Evolutionary conservation across 1,140 invertebrate genomes (phyloP).

Genomic region (Penaeus vannamei): DNA sequence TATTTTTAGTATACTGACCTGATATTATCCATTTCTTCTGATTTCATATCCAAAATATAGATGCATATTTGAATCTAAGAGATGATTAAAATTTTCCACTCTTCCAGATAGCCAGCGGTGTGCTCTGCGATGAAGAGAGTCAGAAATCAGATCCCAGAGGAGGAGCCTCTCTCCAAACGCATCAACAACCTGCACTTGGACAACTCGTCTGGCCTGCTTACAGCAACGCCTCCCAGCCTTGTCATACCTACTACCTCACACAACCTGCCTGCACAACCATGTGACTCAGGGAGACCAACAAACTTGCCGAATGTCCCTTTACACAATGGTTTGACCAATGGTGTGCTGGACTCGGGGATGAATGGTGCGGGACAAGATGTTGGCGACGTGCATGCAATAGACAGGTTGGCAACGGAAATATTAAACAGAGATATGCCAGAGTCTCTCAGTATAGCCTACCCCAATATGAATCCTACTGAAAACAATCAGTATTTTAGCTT

Average conservation of each 20-base stretch:
- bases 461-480: conserved; percentile 51
- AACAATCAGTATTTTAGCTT: conserved; percentile 59
- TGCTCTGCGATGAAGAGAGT: conserved; percentile 43
- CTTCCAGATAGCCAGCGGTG: too few species aligned
- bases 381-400: not conserved
- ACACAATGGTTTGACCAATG: conserved; percentile 26
- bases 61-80: too few species aligned
- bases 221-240: conserved; percentile 17
- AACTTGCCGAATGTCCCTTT: not conserved
- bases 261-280: not conserved
- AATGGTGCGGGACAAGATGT: not conserved
- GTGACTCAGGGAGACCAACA: conserved; percentile 5
- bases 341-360: not conserved
- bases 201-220: conserved; percentile 5
- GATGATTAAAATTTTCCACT: too few species aligned
- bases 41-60: too few species aligned
- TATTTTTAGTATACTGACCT: too few species aligned
- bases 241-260: not conserved
- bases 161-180: conserved; percentile 62
- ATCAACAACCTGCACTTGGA: conserved; percentile 65
- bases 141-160: conserved; percentile 53
- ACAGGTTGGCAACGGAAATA: conserved; percentile 13
- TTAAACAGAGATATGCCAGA: conserved; percentile 54
- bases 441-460: conserved; percentile 53
- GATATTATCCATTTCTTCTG: too few species aligned